A percentile compares a stretch with the other conserved stretches of the same genome.
Evolutionary conservation across 2,888 invertebrate species (phyloP).

Genomic region (Drepana falcataria): DNA sequence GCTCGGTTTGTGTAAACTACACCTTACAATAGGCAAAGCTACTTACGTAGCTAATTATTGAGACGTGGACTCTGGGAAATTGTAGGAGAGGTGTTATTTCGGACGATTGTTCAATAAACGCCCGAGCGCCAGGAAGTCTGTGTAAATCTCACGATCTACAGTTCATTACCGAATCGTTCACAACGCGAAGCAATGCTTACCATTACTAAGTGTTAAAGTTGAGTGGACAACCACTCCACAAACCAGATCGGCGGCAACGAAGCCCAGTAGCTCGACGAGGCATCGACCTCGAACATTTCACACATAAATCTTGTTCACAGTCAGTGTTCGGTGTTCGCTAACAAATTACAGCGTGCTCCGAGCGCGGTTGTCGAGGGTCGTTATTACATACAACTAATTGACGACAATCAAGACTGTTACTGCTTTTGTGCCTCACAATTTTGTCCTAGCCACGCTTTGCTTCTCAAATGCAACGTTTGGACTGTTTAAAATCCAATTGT

Average conservation of each 20-base stretch:
- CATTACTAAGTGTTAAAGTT: constrained; percentile 4
- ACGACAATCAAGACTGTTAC: constrained; percentile 64
- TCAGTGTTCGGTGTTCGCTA: constrained; percentile 31
- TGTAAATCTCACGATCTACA: constrained; percentile 25
- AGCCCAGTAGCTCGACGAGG: constrained; percentile 34
- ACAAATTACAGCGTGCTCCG: constrained; percentile 63
- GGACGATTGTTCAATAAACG: constrained; percentile 1
- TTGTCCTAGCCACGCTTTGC: constrained; percentile 37
- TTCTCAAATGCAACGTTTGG: constrained; percentile 19
- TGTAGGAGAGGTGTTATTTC: neutral
- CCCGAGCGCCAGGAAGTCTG: constrained; percentile 4
- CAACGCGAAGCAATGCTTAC: constrained; percentile 7
- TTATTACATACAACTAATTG: constrained; percentile 74
- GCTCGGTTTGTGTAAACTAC: constrained; percentile 37
- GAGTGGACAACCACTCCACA: constrained; percentile 34
- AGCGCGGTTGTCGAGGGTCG: constrained; percentile 48
- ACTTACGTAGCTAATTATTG: constrained; percentile 27
- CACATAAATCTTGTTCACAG: constrained; percentile 61
- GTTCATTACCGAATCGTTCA: constrained; percentile 30
- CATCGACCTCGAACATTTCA: constrained; percentile 60
- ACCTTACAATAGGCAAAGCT: constrained; percentile 28
- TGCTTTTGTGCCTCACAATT: constrained; percentile 49
- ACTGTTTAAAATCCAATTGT: neutral
- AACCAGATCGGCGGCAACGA: constrained; percentile 27
- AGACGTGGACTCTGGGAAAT: constrained; percentile 3